Evolutionary conservation across 2,888 invertebrate species (phyloP), one percentile per base, ranked within the genome.

Genomic region (Timema podura): DNA sequence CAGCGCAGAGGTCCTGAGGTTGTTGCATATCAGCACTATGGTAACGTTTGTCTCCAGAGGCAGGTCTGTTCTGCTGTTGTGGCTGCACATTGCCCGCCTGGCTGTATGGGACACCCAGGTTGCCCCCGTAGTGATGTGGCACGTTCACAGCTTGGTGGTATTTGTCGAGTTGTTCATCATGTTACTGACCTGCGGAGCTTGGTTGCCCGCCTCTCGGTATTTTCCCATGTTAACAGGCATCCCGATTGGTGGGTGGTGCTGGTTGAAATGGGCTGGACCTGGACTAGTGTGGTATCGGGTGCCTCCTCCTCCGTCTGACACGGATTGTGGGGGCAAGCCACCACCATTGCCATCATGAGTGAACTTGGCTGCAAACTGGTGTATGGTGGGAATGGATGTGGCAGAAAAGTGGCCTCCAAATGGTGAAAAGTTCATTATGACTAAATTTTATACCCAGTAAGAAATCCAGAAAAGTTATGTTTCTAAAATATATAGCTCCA

Each of bases 361-460:
- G 80, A 89, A 85, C 84, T 92, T 90, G 73, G 92, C 90, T 49
- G 91, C 88, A 81, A 93, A 93, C 82, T 93, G 93, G 81, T 93
- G 92, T 79, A 93, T 91, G 71, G 89, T 88, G 75, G 92, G 91
- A 76, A 92, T 88, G 76, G 89, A 86, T 75, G 89, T 87, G 76
- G 91, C 89, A 61, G 61, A 61, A 80, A 90, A 91, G 82, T 88
- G 92, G 77, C 90, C 89, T 77, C 91, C 91, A 81, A 93, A 93
- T 75, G 92, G 92, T 78, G 92, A 88, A 84, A 93, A 93, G 85
- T 93, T 93, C 93, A 93, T 93, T 57, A 44, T 30, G 61, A 30
- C 30, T 30, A 30, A 30, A 30, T 30, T 2, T 30, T 30, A 30
- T 30, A 30, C 30, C 30, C 30, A 30, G 30, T 30, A 2, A 30